Conservation (phyloP, 1,140 invertebrate genomes). For the Cotesia vestalis region DNA sequence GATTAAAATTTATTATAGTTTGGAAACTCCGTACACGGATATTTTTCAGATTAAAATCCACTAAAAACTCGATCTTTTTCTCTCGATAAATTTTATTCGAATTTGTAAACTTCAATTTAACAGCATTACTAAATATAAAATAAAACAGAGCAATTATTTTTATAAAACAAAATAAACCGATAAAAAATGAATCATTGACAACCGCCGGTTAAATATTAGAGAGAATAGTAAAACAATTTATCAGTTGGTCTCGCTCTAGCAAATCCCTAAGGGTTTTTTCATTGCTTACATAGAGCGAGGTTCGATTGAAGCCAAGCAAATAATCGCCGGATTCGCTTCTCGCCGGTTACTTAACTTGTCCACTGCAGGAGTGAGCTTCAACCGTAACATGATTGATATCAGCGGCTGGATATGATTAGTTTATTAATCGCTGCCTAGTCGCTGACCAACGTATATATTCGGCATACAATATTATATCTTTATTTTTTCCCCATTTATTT, state of each 20-base stretch:
- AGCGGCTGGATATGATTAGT: slow-evolving; percentile 57
- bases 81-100: no score
- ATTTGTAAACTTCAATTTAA: no score
- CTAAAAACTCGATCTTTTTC: no score
- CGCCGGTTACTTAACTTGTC: slow-evolving; percentile 55
- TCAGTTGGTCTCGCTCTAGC: no score
- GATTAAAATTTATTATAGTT: no score
- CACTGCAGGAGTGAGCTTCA: slow-evolving; percentile 49
- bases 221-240: no score
- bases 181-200: slow-evolving; percentile 5
- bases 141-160: background rate
- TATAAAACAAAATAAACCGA: background rate
- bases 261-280: slow-evolving; percentile 12
- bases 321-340: slow-evolving; percentile 42
- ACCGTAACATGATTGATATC: slow-evolving; percentile 58
- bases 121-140: background rate
- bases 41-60: no score
- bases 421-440: slow-evolving; percentile 55
- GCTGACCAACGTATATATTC: slow-evolving; percentile 47
- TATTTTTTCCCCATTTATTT: slow-evolving; percentile 27
- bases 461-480: background rate
- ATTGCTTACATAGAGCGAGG: slow-evolving; percentile 22
- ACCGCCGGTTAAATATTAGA: background rate
- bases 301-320: slow-evolving; percentile 52
- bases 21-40: no score